Evolutionary conservation across 2,888 invertebrate genomes (phyloP).

Genomic region (Noctua comes): DNA sequence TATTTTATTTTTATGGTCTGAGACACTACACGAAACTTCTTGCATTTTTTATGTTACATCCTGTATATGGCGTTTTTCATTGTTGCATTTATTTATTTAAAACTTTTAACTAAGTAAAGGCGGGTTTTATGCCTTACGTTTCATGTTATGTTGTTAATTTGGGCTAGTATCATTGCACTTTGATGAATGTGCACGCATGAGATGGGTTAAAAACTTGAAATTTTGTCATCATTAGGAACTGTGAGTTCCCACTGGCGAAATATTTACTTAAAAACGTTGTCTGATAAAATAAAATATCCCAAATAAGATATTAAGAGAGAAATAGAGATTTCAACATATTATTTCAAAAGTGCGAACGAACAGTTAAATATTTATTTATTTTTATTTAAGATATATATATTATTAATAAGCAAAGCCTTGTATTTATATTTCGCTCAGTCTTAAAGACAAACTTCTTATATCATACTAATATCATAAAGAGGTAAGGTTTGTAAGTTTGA

Average conservation of each 20-base stretch:
- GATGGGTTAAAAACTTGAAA: not conserved
- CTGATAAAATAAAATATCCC: not conserved
- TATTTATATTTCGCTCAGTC: slow-evolving; percentile 14
- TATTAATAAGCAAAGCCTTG: slow-evolving; percentile 35
- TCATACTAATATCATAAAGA: not conserved
- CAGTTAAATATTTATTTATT: slow-evolving; percentile 4
- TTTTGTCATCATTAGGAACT: not conserved
- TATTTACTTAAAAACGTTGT: not conserved
- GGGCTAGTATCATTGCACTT: not conserved
- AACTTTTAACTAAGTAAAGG: not conserved
- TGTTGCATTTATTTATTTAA: not conserved
- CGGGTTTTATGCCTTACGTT: not conserved
- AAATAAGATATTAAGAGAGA: not conserved
- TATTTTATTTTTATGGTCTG: not conserved
- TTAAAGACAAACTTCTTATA: slow-evolving; percentile 1
- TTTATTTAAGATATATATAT: not conserved
- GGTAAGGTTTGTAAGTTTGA: not conserved
- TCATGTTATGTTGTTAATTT: slow-evolving; percentile 8
- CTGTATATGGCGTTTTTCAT: not conserved
- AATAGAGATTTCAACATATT: not conserved
- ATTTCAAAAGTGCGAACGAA: not conserved
- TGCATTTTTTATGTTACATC: not conserved
- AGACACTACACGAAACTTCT: not conserved
- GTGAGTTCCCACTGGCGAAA: not conserved
- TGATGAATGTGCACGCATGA: slow-evolving; percentile 14